Evolutionary conservation across 1,140 invertebrate species (phyloP).

Genomic region (Tetramorium alpestre): DNA sequence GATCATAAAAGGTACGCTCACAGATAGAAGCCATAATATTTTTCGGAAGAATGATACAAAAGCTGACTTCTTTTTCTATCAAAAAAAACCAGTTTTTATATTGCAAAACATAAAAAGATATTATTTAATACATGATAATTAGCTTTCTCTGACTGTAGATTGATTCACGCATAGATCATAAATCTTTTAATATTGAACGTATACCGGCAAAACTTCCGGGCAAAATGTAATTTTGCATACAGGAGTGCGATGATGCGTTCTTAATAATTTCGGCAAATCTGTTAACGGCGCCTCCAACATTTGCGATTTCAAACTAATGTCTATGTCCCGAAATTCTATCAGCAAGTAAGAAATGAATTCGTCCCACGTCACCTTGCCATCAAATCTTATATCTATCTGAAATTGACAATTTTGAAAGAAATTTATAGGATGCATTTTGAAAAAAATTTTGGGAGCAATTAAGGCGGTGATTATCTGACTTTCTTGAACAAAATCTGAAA

Average conservation of each 20-base stretch:
- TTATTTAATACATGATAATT: background rate
- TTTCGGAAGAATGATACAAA: background rate
- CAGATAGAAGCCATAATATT: background rate
- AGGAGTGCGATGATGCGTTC: conserved; percentile 88
- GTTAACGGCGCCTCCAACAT: conserved; percentile 88
- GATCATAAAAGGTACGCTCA: background rate
- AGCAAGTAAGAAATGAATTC: conserved; percentile 89
- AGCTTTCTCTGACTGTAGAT: background rate
- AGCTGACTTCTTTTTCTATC: background rate
- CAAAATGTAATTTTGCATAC: conserved; percentile 88
- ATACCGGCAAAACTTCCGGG: conserved; percentile 86
- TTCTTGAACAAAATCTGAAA: conserved; percentile 73
- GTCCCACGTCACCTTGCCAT: conserved; percentile 88
- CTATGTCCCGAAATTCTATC: conserved; percentile 88
- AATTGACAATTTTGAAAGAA: conserved; percentile 15
- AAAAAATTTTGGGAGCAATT: background rate
- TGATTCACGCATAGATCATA: background rate
- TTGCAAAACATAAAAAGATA: background rate
- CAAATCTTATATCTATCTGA: conserved; percentile 81
- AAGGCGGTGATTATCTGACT: conserved; percentile 49
- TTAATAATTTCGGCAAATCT: conserved; percentile 85
- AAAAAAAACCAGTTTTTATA: background rate
- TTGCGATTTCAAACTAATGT: conserved; percentile 86
- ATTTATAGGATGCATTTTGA: background rate
- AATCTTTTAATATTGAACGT: background rate